A percentile compares a stretch with the other conserved stretches of the same genome.
These are phyloP conservation scores for Anhinga anhinga DNA, from an alignment of 2,113 vertebrate species.

Conservation along the genomic window DNA sequence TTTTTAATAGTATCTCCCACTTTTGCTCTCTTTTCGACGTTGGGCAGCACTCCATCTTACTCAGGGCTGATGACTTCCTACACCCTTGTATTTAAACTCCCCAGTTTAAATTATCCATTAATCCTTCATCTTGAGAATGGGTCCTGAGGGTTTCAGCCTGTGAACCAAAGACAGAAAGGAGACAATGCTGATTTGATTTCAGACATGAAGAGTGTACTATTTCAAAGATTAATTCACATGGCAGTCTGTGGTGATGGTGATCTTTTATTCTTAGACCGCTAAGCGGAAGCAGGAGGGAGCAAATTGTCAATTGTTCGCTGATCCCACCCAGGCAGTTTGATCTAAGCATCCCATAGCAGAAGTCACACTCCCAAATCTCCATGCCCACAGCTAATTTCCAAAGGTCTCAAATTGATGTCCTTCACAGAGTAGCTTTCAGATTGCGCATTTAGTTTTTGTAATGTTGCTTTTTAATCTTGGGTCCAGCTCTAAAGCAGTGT, in stretches of 20 bases:
- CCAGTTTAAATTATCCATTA: neutral
- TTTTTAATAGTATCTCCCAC: neutral
- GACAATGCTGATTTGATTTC: slow-evolving; percentile 39
- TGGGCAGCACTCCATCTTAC: neutral
- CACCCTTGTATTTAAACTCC: neutral
- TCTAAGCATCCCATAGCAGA: neutral
- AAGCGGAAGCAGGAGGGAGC: slow-evolving; percentile 46
- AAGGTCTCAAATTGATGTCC: neutral
- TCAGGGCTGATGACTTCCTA: neutral
- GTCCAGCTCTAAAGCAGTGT: neutral
- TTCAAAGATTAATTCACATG: neutral
- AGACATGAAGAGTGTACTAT: neutral
- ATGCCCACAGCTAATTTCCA: neutral
- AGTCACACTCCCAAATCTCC: neutral
- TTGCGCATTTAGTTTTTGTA: neutral
- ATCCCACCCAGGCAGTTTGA: slow-evolving; percentile 32
- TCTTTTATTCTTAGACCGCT: neutral
- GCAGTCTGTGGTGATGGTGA: neutral
- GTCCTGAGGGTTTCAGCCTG: neutral
- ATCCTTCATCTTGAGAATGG: neutral
- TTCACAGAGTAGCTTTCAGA: neutral
- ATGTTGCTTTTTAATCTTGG: neutral
- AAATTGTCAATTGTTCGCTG: neutral
- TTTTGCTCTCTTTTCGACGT: neutral
- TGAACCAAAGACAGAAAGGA: neutral